Evolutionary conservation across 2,888 invertebrate genomes (phyloP), one percentile per base, ranked within the genome.

Genomic region (Acleris laterana): DNA sequence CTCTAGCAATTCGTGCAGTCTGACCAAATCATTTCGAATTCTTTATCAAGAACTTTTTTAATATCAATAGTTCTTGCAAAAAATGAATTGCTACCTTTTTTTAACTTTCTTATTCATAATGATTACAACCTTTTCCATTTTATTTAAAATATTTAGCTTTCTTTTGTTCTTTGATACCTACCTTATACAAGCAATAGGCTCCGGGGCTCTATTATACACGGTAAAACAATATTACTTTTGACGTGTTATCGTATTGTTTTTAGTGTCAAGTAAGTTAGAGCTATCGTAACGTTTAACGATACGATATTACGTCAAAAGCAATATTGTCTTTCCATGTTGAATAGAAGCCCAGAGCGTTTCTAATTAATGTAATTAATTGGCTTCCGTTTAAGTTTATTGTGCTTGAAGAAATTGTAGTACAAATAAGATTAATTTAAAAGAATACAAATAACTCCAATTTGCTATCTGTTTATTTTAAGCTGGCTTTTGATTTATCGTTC

Each of bases 351-450:
- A 25, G 25, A 52, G 32, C n/a, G 25, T 1, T 19, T 38, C 13
- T 38, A 38, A 38, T 38, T 53, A 53, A 38, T 38, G 13, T 53
- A 20, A 38, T 38, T 32, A 11, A 19, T n/a, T 38, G 38, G 11
- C 32, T 32, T 25, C 32, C 13, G 53, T 17, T 19, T 17, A n/a
- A 6, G 53, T 53, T 53, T 2, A 53, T 52, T 49, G 52, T 38
- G 38, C 19, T 32, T 38, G 17, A 7, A 38, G 17, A 53, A 19
- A 32, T 53, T 46, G 46, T 46, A 46, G 1, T 2, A 17, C 46
- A 46, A 46, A 17, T 46, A 17, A 4, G 13, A 38, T 38, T 38
- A 9, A 13, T 38, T 38, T 11, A 3, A 3, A 11, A 11, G 38
- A 13, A 11, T 9, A 38, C 13, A 38, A 38, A 38, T 38, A 1